Base-by-base conservation (phyloP, 1,140 invertebrate genomes). In the Drosophila sucinea region DNA sequence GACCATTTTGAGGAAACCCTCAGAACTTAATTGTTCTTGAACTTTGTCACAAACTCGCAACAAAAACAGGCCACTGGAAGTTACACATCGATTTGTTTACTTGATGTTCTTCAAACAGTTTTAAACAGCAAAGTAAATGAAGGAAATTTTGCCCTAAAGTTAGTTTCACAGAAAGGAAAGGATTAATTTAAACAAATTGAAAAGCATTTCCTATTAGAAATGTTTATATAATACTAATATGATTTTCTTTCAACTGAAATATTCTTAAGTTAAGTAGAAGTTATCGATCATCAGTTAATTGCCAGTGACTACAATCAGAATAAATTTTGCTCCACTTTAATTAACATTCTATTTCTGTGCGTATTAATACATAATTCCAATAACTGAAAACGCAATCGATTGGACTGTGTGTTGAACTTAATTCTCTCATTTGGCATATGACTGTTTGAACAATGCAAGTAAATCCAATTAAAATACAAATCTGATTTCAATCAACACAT, bases 401-500 rank as follows among this genome's bases (percentile, higher is more conserved):
- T 51, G 2, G 2, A 6, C 7, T 51, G 2, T 51, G 2, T 51
- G 23, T 51, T 51, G 44, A 1, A n/a, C 23, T 2, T 47, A 47
- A 10, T 51, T 51, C 2, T 51, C 2, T 57, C 30, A 58, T 35
- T 51, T 58, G 56, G 56, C 3, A 25, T 58, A 35, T 23, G 55
- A 2, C 17, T 7, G n/a, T 55, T 64, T 47, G 23, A 72, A 77
- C 73, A 73, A 69, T 76, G 63, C 44, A 51, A 51, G 25, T 11
- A 65, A 79, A 87, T 57, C 63, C 71, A 86, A 87, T 82, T 87
- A 73, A 79, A 76, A 81, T 81, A 69, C 67, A 77, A 84, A 80
- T 78, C 70, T 68, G 60, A 84, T 80, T 83, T 77, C 78, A 81
- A 86, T 86, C 74, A 81, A 78, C 82, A 72, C 79, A 79, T 79